Evolutionary conservation across 2,797 vertebrate species (phyloP).

Genomic region (Leptatherina wallacei): DNA sequence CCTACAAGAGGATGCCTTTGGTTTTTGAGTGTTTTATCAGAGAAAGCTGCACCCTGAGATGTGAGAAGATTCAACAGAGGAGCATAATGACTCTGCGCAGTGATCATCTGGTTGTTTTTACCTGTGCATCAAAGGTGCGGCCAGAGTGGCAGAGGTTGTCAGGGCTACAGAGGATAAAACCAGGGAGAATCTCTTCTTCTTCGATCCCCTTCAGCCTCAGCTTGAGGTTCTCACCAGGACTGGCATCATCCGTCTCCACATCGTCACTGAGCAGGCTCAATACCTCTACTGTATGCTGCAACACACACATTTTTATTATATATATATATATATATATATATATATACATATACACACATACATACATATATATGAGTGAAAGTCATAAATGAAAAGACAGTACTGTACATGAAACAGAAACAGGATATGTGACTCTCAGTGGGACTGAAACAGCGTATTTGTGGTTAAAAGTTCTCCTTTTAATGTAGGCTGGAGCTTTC

Average conservation of each 20-base stretch:
- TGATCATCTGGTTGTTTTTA: constrained; percentile 41
- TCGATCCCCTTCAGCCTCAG: constrained; percentile 97
- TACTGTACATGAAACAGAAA: constrained; percentile 8
- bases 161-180: constrained; percentile 96
- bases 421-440: neutral
- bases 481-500: neutral
- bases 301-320: constrained; percentile 25
- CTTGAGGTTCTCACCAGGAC: constrained; percentile 96
- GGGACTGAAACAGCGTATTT: neutral
- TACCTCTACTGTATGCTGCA: constrained; percentile 96
- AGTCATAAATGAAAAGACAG: neutral
- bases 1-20: constrained; percentile 7
- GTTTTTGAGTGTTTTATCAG: constrained; percentile 9
- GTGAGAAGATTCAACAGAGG: neutral
- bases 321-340: too few species aligned
- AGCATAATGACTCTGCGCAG: neutral
- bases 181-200: constrained; percentile 98
- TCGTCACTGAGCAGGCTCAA: constrained; percentile 96
- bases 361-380: neutral
- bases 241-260: constrained; percentile 94
- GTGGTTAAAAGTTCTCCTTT: neutral
- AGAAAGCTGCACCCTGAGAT: neutral
- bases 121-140: constrained; percentile 98
- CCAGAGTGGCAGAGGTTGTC: constrained; percentile 98
- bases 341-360: too few species aligned